Evolutionary conservation across 1,140 invertebrate species (phyloP), one percentile per base, ranked within the genome.

Genomic region (Venturia canescens): DNA sequence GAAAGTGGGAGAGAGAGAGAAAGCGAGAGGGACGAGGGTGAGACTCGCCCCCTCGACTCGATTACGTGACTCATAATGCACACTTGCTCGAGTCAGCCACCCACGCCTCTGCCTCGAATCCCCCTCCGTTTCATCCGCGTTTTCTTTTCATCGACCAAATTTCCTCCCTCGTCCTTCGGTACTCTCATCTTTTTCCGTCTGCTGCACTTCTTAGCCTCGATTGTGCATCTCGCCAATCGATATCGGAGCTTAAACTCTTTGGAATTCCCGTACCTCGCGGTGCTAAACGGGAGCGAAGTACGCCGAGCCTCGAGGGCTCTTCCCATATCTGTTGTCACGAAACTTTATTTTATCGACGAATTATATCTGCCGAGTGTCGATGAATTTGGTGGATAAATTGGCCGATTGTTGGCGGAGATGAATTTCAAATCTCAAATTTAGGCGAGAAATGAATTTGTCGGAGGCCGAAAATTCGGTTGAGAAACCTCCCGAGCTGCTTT

Each of bases 21-120:
- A 15, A 57, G 53, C n/a, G 13, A 21, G 53, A 57, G 21, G 9
- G 16, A 57, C 18, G 85, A 87, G 87, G 86, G 87, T 87, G 84
- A 82, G 86, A 67, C 85, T 84, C 89, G 87, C 38, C 88, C 84
- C 89, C 87, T 86, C 87, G 81, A 81, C 83, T 83, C 84, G 86
- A 89, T 89, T 90, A 87, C 87, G 83, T 90, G 89, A 90, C 88
- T 90, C 89, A 90, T 90, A 90, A 87, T 86, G 78, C 85, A 86
- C 84, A 87, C 82, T 87, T 86, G 85, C 84, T 83, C 84, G 83
- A 86, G 38, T 82, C 75, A 50, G 26, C 77, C 74, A 76, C 75
- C 74, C 78, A 81, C 53, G 50, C 79, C 18, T 57, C 7, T 44
- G 27, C 44, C 34, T 57, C 74, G 6, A 26, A 29, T 26, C 26